Conservation (phyloP, 2,797 vertebrate species). For the Mormyrus hasselquistii region DNA sequence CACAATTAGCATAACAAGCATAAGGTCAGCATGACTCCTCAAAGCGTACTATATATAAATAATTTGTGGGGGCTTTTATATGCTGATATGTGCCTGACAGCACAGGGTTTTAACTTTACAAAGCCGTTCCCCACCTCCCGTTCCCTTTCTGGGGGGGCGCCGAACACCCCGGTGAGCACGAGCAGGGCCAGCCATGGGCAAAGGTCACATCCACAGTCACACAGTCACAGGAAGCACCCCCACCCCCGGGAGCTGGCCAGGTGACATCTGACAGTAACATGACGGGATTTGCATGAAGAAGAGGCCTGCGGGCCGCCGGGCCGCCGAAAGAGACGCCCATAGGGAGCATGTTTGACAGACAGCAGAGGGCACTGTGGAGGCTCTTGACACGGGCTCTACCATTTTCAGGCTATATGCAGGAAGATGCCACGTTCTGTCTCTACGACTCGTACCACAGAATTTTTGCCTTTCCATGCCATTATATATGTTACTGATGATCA, state of each 20-base stretch:
- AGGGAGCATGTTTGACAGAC: not conserved
- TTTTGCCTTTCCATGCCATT: not conserved
- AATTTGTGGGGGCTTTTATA: not conserved
- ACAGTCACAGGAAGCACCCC: not conserved
- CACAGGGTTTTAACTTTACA: not conserved
- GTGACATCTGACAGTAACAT: constrained; percentile 9
- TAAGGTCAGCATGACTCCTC: not conserved
- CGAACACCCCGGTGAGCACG: not conserved
- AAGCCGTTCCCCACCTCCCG: not conserved
- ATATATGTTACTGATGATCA: not conserved
- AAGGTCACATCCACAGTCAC: not conserved
- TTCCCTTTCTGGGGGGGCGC: not conserved
- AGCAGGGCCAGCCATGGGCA: not conserved
- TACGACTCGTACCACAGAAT: not conserved
- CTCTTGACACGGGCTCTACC: not conserved
- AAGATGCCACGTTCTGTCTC: not conserved
- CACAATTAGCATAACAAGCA: constrained; percentile 1
- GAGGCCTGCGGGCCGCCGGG: not conserved
- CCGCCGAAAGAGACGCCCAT: not conserved
- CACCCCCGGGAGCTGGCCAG: not conserved
- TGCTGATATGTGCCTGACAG: not conserved
- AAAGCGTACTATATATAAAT: not conserved
- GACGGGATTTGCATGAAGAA: constrained; percentile 16
- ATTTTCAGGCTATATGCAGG: not conserved
- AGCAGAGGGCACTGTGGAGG: not conserved